Evolutionary conservation across 2,113 vertebrate species (phyloP).

Genomic region (Cyanoramphus novaezelandiae): DNA sequence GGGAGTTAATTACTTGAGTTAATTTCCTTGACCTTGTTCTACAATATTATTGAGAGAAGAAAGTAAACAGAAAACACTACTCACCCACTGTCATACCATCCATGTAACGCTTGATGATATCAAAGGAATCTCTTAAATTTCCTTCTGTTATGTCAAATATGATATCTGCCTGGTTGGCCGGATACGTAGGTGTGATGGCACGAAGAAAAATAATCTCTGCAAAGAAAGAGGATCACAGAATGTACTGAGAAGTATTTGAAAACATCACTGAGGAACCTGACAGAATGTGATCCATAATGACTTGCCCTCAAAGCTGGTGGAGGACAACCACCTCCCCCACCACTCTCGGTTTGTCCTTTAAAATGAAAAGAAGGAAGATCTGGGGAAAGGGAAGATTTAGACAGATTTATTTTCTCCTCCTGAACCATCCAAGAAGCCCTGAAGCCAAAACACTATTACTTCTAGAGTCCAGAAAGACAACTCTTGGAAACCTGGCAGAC

Average conservation of each 20-base stretch:
- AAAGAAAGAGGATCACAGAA: background rate
- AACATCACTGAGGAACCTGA: background rate
- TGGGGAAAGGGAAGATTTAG: background rate
- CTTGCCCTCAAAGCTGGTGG: background rate
- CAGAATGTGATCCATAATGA: background rate
- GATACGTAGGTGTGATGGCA: constrained; percentile 82
- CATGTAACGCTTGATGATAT: constrained; percentile 90
- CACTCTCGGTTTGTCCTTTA: background rate
- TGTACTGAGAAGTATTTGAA: background rate
- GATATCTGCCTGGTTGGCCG: constrained; percentile 84
- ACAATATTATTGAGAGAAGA: background rate
- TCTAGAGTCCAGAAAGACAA: background rate
- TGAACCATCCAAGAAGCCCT: background rate
- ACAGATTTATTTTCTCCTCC: background rate
- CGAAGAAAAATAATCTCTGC: constrained; percentile 96
- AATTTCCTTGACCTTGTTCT: background rate
- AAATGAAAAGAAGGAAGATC: background rate
- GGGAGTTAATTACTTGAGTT: background rate
- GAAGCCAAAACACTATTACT: background rate
- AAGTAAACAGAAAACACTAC: constrained; percentile 49
- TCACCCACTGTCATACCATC: constrained; percentile 91
- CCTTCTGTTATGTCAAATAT: constrained; percentile 93
- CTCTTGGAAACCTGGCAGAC: background rate
- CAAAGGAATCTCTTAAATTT: constrained; percentile 89
- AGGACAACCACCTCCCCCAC: background rate